These are phyloP conservation scores for Zoanthus gigantus DNA, from an alignment of 92 coral and sea anemone species.

Conservation along the genomic window DNA sequence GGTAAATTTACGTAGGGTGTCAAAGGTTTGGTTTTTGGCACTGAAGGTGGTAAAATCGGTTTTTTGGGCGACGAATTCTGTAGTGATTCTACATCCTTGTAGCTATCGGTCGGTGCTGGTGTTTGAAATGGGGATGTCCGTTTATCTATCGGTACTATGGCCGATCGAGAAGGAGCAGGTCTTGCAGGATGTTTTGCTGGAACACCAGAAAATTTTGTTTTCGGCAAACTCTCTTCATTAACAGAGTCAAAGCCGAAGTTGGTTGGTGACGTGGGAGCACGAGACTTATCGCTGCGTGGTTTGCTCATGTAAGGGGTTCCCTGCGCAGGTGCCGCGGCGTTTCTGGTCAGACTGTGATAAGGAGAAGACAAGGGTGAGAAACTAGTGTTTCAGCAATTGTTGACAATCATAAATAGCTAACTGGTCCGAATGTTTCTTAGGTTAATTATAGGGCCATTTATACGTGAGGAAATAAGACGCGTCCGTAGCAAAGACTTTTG, in stretches of 20 bases:
- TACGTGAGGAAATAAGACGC: too few species aligned
- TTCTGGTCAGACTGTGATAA: conserved; percentile 35
- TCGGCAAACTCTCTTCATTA: neutral
- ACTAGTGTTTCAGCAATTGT: neutral
- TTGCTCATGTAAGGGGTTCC: neutral
- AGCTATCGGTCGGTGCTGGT: neutral
- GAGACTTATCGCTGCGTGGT: neutral
- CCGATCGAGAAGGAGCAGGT: conserved; percentile 15
- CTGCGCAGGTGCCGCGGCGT: conserved; percentile 1
- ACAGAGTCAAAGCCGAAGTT: conserved; percentile 20
- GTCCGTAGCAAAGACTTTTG: too few species aligned
- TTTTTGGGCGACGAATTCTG: neutral
- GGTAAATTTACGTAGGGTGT: neutral
- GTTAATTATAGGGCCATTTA: too few species aligned
- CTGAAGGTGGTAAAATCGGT: conserved; percentile 11
- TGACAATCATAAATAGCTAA: neutral
- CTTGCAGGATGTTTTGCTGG: conserved; percentile 13
- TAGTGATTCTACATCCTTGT: neutral
- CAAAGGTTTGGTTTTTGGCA: conserved; percentile 9
- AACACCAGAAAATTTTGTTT: neutral
- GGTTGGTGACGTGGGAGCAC: conserved; percentile 29
- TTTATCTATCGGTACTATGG: neutral
- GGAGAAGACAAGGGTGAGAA: neutral
- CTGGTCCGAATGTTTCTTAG: too few species aligned
- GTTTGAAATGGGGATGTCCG: conserved; percentile 10